Evolutionary conservation across 2,888 invertebrate genomes (phyloP), one percentile per base, ranked within the genome.

Genomic region (Drosophila nigricruria): DNA sequence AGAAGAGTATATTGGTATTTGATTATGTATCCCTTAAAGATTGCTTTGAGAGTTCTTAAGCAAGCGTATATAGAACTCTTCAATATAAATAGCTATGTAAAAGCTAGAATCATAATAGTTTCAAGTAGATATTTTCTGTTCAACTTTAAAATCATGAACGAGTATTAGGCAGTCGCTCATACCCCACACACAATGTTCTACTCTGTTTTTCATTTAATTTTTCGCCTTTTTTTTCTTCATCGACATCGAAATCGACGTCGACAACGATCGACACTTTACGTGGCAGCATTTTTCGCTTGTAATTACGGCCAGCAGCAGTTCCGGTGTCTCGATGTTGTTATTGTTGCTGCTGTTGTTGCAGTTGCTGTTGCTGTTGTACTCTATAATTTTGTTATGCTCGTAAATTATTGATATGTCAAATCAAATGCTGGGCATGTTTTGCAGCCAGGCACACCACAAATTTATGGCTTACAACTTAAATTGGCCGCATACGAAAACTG

Each of bases 381-480:
- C 66, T 79, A 81, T 83, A 86, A 88, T 87, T 89, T 77, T 68
- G 77, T 70, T 76, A 81, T 62, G 57, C 71, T 77, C 77, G 66
- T 77, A 87, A 90, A 87, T 90, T 88, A 85, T 85, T 79, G 88
- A 88, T 82, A 74, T 89, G 84, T 79, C 89, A 83, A 86, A 86
- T 86, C 87, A 89, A 85, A 89, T 80, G 80, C 74, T 77, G 70
- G 49, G 52, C 83, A 62, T 63, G 87, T 77, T 82, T 77, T 60
- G 70, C 65, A 56, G 60, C 42, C 47, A 34, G 63, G 50, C 66
- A 56, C 68, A 67, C 40, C 30, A 36, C 54, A 68, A 75, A 83
- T 86, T 88, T 88, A 87, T 86, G 54, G 68, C 59, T 40, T 36
- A 70, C 71, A 75, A 70, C 68, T 77, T 75, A 58, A 58, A 68